Evolutionary conservation across 2,113 vertebrate species (phyloP).

Genomic region (Corythoichthys haematopterus): DNA sequence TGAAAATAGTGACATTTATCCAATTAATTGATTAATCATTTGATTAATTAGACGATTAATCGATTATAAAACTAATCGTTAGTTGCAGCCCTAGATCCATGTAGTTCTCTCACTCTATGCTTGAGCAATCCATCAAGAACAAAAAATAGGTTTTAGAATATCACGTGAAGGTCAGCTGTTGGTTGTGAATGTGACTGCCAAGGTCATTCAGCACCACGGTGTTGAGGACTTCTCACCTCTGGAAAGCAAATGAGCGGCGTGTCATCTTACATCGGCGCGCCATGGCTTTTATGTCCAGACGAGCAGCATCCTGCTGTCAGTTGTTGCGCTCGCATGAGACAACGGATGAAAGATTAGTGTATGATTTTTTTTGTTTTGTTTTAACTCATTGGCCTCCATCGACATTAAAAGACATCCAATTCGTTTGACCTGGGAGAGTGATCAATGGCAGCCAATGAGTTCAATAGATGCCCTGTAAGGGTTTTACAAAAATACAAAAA

Average conservation of each 20-base stretch:
- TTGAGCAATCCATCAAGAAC: not conserved
- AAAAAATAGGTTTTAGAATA: slow-evolving; percentile 18
- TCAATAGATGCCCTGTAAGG: too few species aligned
- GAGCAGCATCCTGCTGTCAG: slow-evolving; percentile 25
- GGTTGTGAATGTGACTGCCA: slow-evolving; percentile 56
- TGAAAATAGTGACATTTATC: too few species aligned
- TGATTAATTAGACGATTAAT: too few species aligned
- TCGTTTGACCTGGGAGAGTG: too few species aligned
- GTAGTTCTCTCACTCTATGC: not conserved
- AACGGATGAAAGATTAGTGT: not conserved
- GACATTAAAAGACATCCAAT: not conserved
- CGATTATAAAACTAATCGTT: too few species aligned
- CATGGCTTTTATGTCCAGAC: slow-evolving; percentile 34
- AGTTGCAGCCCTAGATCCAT: too few species aligned
- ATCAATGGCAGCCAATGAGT: too few species aligned
- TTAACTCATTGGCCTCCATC: not conserved
- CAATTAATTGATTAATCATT: too few species aligned
- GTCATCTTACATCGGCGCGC: slow-evolving; percentile 53
- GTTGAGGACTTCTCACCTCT: slow-evolving; percentile 59
- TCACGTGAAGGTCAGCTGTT: slow-evolving; percentile 61
- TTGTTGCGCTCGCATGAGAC: slow-evolving; percentile 8
- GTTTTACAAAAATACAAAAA: too few species aligned
- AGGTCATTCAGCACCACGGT: slow-evolving; percentile 37
- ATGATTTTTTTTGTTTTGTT: not conserved
- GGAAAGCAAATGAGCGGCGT: slow-evolving; percentile 45